Evolutionary conservation across 2,888 invertebrate genomes (phyloP).

Genomic region (Zhuqinia jingwanae): DNA sequence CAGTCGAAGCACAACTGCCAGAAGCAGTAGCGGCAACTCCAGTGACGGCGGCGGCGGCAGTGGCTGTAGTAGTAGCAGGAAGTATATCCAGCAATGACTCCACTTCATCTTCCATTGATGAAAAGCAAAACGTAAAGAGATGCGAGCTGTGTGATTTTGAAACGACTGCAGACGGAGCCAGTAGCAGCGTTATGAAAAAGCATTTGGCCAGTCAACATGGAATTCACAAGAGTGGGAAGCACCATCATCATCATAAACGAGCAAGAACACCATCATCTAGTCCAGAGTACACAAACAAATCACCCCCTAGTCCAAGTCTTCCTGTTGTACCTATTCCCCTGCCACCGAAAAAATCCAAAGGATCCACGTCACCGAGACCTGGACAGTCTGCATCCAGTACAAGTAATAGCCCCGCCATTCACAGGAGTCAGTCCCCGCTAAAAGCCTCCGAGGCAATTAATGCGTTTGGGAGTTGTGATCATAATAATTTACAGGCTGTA

Average conservation of each 20-base stretch:
- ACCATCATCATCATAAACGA: constrained; percentile 31
- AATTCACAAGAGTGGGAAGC: constrained; percentile 26
- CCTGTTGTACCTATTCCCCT: constrained; percentile 52
- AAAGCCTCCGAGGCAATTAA: constrained; percentile 54
- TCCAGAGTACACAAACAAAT: constrained; percentile 39
- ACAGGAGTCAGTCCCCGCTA: constrained; percentile 54
- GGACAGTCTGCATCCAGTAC: constrained; percentile 40
- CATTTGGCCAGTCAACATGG: constrained; percentile 52
- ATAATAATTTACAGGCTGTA: constrained; percentile 16
- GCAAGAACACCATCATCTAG: constrained; percentile 48
- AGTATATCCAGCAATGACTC: constrained; percentile 10
- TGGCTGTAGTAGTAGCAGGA: background rate
- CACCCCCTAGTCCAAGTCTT: constrained; percentile 38
- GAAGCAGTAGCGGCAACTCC: background rate
- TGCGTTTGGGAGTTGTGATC: constrained; percentile 34
- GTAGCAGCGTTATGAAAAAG: constrained; percentile 45
- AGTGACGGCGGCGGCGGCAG: background rate
- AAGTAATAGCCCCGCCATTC: constrained; percentile 50
- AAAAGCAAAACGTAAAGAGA: constrained; percentile 27
- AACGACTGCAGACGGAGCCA: constrained; percentile 26
- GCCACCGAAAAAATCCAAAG: constrained; percentile 57
- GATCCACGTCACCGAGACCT: constrained; percentile 31
- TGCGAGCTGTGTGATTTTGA: constrained; percentile 63
- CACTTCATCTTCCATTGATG: constrained; percentile 24
- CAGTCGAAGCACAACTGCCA: background rate